phyloP scores from a whole-genome alignment of 2,797 vertebrate genomes.

The Phrynocephalus vlangalii region DNA sequence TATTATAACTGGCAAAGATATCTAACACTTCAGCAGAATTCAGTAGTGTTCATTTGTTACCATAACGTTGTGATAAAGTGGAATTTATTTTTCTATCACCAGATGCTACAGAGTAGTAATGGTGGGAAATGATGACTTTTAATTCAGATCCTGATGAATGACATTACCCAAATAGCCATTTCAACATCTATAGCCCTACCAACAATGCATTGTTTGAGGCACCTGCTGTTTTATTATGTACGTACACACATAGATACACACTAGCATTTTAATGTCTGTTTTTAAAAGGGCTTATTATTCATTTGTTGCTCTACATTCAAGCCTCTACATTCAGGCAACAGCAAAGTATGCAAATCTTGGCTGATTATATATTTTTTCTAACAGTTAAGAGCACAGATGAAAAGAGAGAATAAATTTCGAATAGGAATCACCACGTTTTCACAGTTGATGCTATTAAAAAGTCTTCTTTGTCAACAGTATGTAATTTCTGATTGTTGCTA shows the following conservation, averaged over 20 bases:
- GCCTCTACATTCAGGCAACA: neutral
- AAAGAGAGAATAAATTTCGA: neutral
- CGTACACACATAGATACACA: neutral
- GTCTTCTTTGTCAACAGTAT: neutral
- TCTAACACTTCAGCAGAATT: constrained; percentile 20
- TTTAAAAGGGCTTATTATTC: neutral
- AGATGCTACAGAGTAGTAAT: constrained; percentile 9
- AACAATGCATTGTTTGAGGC: neutral
- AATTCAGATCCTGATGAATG: constrained; percentile 9
- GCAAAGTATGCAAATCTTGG: neutral
- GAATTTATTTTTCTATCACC: constrained; percentile 20
- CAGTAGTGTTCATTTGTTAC: constrained; percentile 7
- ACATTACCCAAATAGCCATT: constrained; percentile 9
- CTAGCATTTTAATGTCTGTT: neutral
- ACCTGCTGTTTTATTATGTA: neutral
- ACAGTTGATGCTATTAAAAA: constrained; percentile 14
- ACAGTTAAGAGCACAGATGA: constrained; percentile 44
- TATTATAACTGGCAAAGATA: neutral
- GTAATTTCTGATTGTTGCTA: neutral
- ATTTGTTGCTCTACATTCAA: neutral
- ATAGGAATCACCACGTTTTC: neutral
- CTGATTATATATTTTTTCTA: constrained; percentile 24
- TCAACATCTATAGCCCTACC: constrained; percentile 2
- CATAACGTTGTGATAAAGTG: constrained; percentile 13
- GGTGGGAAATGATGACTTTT: constrained; percentile 17